A percentile compares a stretch with the other conserved stretches of the same genome.
phyloP scores from a whole-genome alignment of 2,113 vertebrate species.

The Cynocephalus volans region DNA sequence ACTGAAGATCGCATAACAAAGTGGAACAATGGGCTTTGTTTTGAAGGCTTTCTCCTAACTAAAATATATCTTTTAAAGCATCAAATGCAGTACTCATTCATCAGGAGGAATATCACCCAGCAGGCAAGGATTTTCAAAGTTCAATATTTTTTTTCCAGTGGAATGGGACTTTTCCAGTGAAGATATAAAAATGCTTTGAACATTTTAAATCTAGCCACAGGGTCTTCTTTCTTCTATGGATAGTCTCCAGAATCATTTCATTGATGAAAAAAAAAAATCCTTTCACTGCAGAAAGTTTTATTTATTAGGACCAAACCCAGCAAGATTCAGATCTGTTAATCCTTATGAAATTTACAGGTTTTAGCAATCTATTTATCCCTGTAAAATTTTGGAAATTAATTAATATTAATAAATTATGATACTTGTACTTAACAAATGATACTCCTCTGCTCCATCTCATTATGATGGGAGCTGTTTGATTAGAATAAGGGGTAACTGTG shows the following conservation, averaged over 20 bases:
- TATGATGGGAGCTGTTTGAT: not conserved
- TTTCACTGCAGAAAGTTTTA: conserved; percentile 56
- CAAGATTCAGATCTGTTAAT: not conserved
- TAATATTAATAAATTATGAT: not conserved
- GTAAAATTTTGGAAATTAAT: not conserved
- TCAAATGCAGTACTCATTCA: conserved; percentile 63
- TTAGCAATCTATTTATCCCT: not conserved
- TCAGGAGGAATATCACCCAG: conserved; percentile 47
- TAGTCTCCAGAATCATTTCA: conserved; percentile 61
- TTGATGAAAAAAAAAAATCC: not conserved
- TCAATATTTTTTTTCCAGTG: not conserved
- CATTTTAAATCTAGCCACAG: conserved; percentile 71
- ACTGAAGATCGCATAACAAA: not conserved
- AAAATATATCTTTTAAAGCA: conserved; percentile 56
- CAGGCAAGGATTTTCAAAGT: conserved; percentile 69
- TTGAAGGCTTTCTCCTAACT: conserved; percentile 8
- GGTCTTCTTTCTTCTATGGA: conserved; percentile 10
- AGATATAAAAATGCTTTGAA: conserved; percentile 68
- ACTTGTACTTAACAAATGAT: not conserved
- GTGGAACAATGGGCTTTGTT: not conserved
- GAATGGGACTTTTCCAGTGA: conserved; percentile 63
- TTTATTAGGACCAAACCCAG: not conserved
- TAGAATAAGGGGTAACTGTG: not conserved
- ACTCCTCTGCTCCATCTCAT: not conserved
- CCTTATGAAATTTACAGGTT: not conserved